Percentiles rank a stretch among this genome's conserved stretches.
These are phyloP conservation scores for Euclidia mi DNA, from an alignment of 2,888 invertebrate species.

Conservation along the genomic window DNA sequence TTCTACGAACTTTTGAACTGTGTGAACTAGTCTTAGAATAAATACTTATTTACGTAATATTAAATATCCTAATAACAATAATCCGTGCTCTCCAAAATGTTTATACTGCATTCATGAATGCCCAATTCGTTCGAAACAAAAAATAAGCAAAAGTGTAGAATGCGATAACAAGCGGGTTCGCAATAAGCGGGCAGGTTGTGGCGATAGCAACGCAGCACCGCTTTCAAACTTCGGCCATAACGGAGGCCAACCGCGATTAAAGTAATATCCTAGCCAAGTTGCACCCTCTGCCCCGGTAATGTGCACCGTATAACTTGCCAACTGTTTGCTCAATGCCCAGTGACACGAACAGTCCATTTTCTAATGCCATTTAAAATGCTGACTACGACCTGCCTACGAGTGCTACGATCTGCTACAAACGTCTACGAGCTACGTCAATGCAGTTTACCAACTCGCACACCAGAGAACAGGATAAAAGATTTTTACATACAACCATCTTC, in stretches of 20 bases:
- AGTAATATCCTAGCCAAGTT: slow-evolving; percentile 77
- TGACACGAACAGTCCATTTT: slow-evolving; percentile 29
- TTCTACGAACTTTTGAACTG: no score
- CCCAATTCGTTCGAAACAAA: slow-evolving; percentile 27
- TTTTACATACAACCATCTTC: slow-evolving; percentile 33
- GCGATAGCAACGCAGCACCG: slow-evolving; percentile 43
- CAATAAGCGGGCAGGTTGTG: slow-evolving; percentile 72
- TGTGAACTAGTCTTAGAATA: no score
- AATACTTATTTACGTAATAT: slow-evolving; percentile 5
- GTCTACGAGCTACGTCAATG: slow-evolving; percentile 19
- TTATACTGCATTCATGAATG: slow-evolving; percentile 36
- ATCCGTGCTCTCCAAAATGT: no score
- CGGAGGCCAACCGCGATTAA: slow-evolving; percentile 77
- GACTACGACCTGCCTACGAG: slow-evolving; percentile 6
- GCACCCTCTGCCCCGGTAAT: slow-evolving; percentile 56
- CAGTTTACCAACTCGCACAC: slow-evolving; percentile 24
- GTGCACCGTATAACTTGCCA: slow-evolving; percentile 50
- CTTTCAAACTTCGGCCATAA: slow-evolving; percentile 76
- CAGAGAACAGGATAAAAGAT: slow-evolving; percentile 19
- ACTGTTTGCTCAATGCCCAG: slow-evolving; percentile 14
- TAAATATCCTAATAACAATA: slow-evolving; percentile 11
- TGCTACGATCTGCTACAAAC: slow-evolving; percentile 12
- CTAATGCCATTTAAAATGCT: slow-evolving; percentile 22
- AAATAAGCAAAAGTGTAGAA: slow-evolving; percentile 55
- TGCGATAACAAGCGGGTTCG: slow-evolving; percentile 62